phyloP scores from a whole-genome alignment of 2,113 vertebrate species.

The Carlito syrichta region DNA sequence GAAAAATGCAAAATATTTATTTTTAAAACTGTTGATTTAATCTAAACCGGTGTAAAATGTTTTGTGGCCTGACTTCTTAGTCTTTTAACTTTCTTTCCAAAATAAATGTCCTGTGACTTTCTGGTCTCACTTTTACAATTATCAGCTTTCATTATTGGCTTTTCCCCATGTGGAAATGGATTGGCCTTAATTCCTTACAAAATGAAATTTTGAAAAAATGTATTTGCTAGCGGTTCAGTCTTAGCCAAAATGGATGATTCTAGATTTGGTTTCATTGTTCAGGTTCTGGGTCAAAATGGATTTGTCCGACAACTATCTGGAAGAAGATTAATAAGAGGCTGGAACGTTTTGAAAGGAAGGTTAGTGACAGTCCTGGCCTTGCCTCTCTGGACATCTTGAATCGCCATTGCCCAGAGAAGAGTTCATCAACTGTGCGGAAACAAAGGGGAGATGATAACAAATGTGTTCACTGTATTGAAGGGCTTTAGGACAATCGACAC shows the following conservation, averaged over 20 bases:
- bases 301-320: constrained; percentile 75
- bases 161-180: constrained; percentile 57
- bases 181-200: constrained; percentile 51
- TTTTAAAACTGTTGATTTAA: constrained; percentile 59
- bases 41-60: constrained; percentile 55
- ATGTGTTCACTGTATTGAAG: background rate
- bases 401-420: constrained; percentile 60
- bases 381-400: constrained; percentile 68
- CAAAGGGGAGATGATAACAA: background rate
- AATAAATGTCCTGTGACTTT: constrained; percentile 47
- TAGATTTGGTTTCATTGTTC: constrained; percentile 66
- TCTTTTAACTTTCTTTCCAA: constrained; percentile 53
- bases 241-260: constrained; percentile 66
- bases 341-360: constrained; percentile 68
- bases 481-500: background rate
- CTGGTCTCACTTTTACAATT: constrained; percentile 61
- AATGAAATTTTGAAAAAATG: constrained; percentile 67
- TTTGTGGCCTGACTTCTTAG: constrained; percentile 54
- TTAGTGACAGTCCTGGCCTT: constrained; percentile 58
- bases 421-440: constrained; percentile 34
- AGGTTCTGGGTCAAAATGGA: constrained; percentile 73
- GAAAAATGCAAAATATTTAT: constrained; percentile 66
- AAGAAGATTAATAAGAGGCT: constrained; percentile 62
- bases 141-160: constrained; percentile 58
- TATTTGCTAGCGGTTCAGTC: constrained; percentile 57